phyloP scores from a whole-genome alignment of 1,140 invertebrate genomes.

The Anastrepha ludens region DNA sequence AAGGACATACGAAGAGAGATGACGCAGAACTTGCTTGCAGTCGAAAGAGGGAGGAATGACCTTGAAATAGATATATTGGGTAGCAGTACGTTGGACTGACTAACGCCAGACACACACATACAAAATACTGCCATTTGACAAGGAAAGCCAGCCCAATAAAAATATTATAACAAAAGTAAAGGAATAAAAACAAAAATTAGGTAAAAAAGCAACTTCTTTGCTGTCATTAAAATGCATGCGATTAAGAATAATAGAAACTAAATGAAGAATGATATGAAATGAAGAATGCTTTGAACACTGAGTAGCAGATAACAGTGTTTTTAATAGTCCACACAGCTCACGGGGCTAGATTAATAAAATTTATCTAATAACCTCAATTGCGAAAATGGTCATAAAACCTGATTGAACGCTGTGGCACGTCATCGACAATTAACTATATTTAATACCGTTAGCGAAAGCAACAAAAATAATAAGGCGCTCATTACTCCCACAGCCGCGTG shows the following conservation, averaged over 20 bases:
- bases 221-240: not conserved
- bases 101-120: too few relatives aligned
- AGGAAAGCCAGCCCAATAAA: not conserved
- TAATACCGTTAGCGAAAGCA: not conserved
- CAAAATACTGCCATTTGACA: not conserved
- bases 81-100: too few relatives aligned
- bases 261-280: not conserved
- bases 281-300: not conserved
- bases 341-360: not conserved
- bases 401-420: not conserved
- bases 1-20: not conserved
- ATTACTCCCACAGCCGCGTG: not conserved
- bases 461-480: not conserved
- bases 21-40: not conserved
- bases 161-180: not conserved
- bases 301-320: too few relatives aligned
- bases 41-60: not conserved
- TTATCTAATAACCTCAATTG: not conserved
- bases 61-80: not conserved
- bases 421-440: constrained; percentile 25
- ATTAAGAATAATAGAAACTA: too few relatives aligned
- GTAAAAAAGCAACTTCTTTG: not conserved
- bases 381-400: not conserved
- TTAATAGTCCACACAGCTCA: too few relatives aligned
- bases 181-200: not conserved